Percentiles rank a stretch among this genome's conserved stretches.
phyloP scores from a whole-genome alignment of 2,113 vertebrate species.

The Tringa solitaria region DNA sequence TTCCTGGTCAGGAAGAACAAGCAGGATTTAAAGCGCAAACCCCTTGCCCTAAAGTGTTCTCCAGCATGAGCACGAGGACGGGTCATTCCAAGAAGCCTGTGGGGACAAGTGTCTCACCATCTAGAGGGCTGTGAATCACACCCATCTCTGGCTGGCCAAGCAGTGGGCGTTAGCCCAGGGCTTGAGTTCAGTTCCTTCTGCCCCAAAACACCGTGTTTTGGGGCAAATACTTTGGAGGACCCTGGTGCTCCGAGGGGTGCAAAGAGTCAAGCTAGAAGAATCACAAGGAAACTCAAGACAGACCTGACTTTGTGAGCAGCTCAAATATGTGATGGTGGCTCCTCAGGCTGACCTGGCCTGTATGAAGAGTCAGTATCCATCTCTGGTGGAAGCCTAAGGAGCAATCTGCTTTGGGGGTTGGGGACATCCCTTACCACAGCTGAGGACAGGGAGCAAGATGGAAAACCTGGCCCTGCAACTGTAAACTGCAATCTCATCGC shows the following conservation, averaged over 20 bases:
- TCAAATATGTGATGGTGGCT: background rate
- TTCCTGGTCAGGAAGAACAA: background rate
- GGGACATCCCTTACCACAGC: background rate
- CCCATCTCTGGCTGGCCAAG: background rate
- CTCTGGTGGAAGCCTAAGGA: background rate
- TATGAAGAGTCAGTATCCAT: background rate
- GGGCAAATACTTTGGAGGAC: background rate
- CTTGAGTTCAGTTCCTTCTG: background rate
- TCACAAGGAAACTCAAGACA: background rate
- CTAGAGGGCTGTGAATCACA: background rate
- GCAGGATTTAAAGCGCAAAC: background rate
- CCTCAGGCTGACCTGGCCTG: background rate
- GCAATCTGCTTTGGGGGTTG: background rate
- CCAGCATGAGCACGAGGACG: background rate
- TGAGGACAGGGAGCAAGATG: background rate
- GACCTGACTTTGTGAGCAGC: background rate
- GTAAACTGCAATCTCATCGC: background rate
- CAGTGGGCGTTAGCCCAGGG: background rate
- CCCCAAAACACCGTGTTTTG: background rate
- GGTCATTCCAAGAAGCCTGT: background rate
- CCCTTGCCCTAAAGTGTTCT: background rate
- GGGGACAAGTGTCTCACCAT: fast-evolving
- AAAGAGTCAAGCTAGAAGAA: background rate
- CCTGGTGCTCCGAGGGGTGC: background rate
- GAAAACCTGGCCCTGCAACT: background rate